Evolutionary conservation across 2,113 vertebrate species (phyloP).

Genomic region (Nanger granti): DNA sequence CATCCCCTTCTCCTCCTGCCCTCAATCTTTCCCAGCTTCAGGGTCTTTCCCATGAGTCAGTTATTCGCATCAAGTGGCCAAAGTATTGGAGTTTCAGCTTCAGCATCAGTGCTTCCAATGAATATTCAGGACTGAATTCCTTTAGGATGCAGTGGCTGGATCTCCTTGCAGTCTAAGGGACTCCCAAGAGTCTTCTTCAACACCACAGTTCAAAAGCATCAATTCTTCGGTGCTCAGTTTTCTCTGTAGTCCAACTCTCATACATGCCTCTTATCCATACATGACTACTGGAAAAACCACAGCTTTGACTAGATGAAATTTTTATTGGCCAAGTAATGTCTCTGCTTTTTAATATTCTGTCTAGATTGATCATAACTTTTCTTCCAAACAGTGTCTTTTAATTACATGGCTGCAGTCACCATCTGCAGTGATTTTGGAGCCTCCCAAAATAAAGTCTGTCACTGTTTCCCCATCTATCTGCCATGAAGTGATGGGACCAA

Average conservation of each 20-base stretch:
- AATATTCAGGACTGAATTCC: not conserved
- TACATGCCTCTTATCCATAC: not conserved
- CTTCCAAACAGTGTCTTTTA: not conserved
- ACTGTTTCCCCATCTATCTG: not conserved
- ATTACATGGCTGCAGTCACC: not conserved
- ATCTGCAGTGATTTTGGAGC: no score
- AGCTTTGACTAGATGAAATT: not conserved
- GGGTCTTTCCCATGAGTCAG: not conserved
- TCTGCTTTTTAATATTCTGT: not conserved
- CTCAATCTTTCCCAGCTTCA: not conserved
- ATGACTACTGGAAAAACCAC: not conserved
- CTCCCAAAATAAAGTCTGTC: no score
- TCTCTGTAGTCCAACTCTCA: not conserved
- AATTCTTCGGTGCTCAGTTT: not conserved
- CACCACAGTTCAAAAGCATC: not conserved
- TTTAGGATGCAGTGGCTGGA: not conserved
- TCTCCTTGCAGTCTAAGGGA: not conserved
- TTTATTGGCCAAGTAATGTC: not conserved
- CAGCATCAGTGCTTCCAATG: not conserved
- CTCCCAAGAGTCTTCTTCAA: not conserved
- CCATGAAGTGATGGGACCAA: not conserved
- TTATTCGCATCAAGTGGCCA: not conserved
- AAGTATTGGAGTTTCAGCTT: not conserved
- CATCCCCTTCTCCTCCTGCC: not conserved
- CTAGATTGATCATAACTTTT: not conserved